Conservation (phyloP, 2,888 invertebrate genomes). For the Diloba caeruleocephala region DNA sequence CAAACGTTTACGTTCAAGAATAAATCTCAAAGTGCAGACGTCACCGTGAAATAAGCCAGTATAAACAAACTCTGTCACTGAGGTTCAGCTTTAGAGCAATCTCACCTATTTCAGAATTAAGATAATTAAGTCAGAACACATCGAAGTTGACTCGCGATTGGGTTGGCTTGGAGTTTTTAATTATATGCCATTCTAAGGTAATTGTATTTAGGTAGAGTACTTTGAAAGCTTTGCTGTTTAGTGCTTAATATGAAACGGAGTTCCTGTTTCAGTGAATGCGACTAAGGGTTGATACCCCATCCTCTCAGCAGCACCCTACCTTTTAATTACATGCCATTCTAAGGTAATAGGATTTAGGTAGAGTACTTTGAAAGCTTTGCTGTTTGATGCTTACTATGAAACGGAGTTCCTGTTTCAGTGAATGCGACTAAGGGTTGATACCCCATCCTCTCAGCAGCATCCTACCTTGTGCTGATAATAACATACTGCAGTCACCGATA, state of each 20-base stretch:
- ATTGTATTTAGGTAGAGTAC: not conserved
- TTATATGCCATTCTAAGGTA: not conserved
- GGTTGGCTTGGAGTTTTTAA: conserved; percentile 3
- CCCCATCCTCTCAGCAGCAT: too few relatives aligned
- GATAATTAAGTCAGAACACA: conserved; percentile 35
- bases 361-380: not conserved
- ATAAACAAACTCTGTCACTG: conserved; percentile 23
- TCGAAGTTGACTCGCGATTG: not conserved
- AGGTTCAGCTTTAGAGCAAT: conserved; percentile 21
- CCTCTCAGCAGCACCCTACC: too few relatives aligned
- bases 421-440: too few relatives aligned
- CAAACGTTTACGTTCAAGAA: too few relatives aligned
- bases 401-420: too few relatives aligned
- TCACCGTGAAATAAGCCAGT: conserved; percentile 10
- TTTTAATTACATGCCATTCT: conserved; percentile 3
- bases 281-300: too few relatives aligned
- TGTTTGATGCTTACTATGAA: not conserved
- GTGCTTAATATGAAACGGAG: too few relatives aligned
- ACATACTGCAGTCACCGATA: too few relatives aligned
- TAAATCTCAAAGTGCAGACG: conserved; percentile 1
- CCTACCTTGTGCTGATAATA: too few relatives aligned
- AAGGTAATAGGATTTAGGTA: not conserved
- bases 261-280: too few relatives aligned
- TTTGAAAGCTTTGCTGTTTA: not conserved
- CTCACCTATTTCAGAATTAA: conserved; percentile 19